Percentiles rank a stretch among this genome's conserved stretches.
Evolutionary conservation across 1,140 invertebrate genomes (phyloP).

Genomic region (Planococcus citri): DNA sequence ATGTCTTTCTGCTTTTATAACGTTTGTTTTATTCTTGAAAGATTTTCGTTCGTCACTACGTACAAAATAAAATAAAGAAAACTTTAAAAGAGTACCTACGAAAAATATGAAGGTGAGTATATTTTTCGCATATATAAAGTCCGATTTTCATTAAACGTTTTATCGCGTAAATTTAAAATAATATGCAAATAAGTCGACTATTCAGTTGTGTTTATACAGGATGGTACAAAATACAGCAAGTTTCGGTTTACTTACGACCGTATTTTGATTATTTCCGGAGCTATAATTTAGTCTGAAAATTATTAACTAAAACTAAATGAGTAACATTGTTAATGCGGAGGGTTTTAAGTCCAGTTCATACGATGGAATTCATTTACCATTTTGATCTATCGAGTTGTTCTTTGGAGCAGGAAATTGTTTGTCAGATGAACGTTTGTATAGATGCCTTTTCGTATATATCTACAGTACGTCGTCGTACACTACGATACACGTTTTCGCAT

Average conservation of each 20-base stretch:
- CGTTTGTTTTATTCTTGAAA: not conserved
- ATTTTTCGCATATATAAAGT: not conserved
- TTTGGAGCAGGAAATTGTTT: conserved; percentile 7
- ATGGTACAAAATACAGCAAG: conserved; percentile 6
- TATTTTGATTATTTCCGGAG: conserved; percentile 7
- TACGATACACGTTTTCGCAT: no score
- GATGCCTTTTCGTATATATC: not conserved
- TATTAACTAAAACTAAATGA: conserved; percentile 8
- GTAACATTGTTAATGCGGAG: conserved; percentile 1
- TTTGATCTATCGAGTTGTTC: conserved; percentile 6
- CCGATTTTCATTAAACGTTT: not conserved
- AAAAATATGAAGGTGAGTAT: not conserved
- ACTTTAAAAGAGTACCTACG: not conserved
- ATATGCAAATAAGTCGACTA: not conserved
- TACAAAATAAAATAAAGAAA: not conserved
- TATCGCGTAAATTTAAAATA: not conserved
- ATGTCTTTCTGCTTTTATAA: not conserved
- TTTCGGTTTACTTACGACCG: conserved; percentile 6
- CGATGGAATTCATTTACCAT: conserved; percentile 3
- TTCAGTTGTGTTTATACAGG: conserved; percentile 2
- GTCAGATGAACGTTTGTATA: not conserved
- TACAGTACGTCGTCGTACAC: no score
- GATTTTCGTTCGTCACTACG: not conserved
- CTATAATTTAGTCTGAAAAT: conserved; percentile 4
- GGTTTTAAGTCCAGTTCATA: conserved; percentile 6